These are phyloP conservation scores for Speoplatyrhinus poulsoni DNA, from an alignment of 2,113 vertebrate genomes.

Conservation along the genomic window DNA sequence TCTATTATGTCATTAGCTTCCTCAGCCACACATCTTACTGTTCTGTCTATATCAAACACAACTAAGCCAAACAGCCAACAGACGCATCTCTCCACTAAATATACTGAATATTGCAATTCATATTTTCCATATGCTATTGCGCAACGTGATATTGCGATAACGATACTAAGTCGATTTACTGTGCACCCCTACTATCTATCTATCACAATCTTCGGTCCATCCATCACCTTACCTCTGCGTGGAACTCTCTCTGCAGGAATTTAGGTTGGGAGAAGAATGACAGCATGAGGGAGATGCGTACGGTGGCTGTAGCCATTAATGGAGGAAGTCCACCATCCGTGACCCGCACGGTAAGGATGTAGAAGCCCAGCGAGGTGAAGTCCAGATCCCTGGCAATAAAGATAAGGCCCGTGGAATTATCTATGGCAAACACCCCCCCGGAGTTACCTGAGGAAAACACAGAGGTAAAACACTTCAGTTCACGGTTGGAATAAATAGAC, in stretches of 20 bases:
- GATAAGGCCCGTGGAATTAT: constrained; percentile 89
- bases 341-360: constrained; percentile 88
- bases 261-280: constrained; percentile 90
- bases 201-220: not conserved
- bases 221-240: constrained; percentile 79
- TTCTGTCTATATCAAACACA: too few relatives aligned
- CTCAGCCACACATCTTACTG: too few relatives aligned
- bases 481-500: constrained; percentile 1
- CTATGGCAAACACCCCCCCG: constrained; percentile 87
- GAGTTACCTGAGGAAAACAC: constrained; percentile 83
- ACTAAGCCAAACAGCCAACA: too few relatives aligned
- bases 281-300: constrained; percentile 86
- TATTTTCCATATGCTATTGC: too few relatives aligned
- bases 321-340: constrained; percentile 88
- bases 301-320: constrained; percentile 86
- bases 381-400: constrained; percentile 87
- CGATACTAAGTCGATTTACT: not conserved
- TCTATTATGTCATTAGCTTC: too few relatives aligned
- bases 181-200: not conserved
- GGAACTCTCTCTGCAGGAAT: constrained; percentile 90
- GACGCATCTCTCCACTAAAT: too few relatives aligned
- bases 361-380: constrained; percentile 83
- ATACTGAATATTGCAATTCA: too few relatives aligned
- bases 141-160: too few relatives aligned
- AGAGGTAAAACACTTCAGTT: constrained; percentile 27